Base-by-base conservation (phyloP, 2,113 vertebrate species). In the Orthochromis indermauri region DNA sequence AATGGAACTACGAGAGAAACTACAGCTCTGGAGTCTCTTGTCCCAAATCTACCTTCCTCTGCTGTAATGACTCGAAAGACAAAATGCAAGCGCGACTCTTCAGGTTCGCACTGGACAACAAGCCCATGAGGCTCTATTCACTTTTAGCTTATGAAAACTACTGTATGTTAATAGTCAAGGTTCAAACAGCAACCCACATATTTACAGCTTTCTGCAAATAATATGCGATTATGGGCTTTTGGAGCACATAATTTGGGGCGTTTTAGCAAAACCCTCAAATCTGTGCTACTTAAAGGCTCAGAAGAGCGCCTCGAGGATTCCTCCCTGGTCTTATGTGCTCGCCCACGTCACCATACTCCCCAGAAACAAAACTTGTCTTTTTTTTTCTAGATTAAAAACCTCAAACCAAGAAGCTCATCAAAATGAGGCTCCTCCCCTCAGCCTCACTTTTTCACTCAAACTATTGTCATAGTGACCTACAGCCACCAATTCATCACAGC, bases 391-490 rank as follows among this genome's bases (percentile, higher is more conserved):
- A 81, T 88, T 55, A 79, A 88, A 90, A 59, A 86, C 40, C 26
- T 45, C 28, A 79, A 55, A 45, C 9, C 11, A 28, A 82, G 61
- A 90, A 80, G 76, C 51, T 59, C 57, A 47, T 86, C 42, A 61
- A 88, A 89, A 86, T 28, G 3, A 81, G 17, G 12, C 80, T 79
- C 31, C 61, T 91, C 85, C 76, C 61, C 63, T 88, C 81, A 54
- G 80, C 66, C 21, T 81, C 11, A 35, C 54, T 68, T 89, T 87
- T 83, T 79, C 76, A 86, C 86, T 91, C 87, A 83, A 87, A 86
- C 82, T 55, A 89, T 93, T 95, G 92, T 95, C 89, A 95, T 90
- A 88, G 91, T 95, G 95, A 96, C 95, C 95, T 88, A 94, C 85
- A 96, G 94, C 90, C 90, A 93, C 84, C 86, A 85, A 93, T 96